Evolutionary conservation across 2,113 vertebrate genomes (phyloP).

Genomic region (Thunnus maccoyii): DNA sequence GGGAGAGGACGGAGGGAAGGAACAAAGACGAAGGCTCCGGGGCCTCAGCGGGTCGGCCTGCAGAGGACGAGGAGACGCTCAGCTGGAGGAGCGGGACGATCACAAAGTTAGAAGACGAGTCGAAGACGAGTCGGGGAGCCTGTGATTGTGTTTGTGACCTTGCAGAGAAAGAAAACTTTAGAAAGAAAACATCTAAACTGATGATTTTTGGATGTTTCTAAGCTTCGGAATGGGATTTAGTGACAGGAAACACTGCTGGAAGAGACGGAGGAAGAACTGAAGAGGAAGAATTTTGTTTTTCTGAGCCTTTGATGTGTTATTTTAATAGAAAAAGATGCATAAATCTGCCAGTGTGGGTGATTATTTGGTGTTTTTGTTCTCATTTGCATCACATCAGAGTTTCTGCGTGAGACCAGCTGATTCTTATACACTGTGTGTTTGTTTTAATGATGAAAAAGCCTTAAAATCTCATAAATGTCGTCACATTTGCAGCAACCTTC

Average conservation of each 20-base stretch:
- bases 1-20: constrained; percentile 45
- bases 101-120: constrained; percentile 1
- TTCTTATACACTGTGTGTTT: too few species aligned
- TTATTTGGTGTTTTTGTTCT: too few species aligned
- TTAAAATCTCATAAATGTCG: too few species aligned
- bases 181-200: not conserved
- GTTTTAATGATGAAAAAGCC: too few species aligned
- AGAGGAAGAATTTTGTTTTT: not conserved
- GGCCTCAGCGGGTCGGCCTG: not conserved
- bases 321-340: too few species aligned
- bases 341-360: too few species aligned
- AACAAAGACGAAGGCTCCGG: not conserved
- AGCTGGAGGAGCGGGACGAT: not conserved
- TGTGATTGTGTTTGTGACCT: constrained; percentile 1
- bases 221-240: not conserved
- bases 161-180: not conserved
- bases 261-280: not conserved
- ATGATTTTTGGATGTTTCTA: not conserved
- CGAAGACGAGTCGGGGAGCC: not conserved
- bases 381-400: too few species aligned
- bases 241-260: not conserved
- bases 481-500: too few species aligned
- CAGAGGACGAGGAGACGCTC: constrained; percentile 28
- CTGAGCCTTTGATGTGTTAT: too few species aligned
- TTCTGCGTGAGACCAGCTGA: too few species aligned